Conservation (phyloP, 1,140 invertebrate species). For the Rhizoglyphus robini region DNA sequence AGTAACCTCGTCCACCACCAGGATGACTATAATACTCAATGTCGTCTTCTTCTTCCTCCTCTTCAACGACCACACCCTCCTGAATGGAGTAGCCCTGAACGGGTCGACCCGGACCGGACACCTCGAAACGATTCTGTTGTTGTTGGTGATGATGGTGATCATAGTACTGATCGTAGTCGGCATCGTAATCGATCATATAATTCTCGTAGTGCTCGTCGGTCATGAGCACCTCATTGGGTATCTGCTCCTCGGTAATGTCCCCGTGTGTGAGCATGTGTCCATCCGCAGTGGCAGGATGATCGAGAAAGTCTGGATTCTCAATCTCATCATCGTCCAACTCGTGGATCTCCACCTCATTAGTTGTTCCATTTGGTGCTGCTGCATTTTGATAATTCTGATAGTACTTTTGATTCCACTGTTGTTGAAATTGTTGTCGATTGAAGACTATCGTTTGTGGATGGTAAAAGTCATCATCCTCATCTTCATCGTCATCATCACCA, state of each 20-base stretch:
- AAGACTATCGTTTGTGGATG: too few species aligned
- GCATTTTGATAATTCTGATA: too few species aligned
- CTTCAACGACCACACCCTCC: background rate
- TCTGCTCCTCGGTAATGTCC: too few species aligned
- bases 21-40: background rate
- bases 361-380: background rate
- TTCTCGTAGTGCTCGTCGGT: constrained; percentile 1
- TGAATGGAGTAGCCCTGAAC: too few species aligned
- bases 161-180: constrained; percentile 4
- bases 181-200: background rate
- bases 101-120: too few species aligned
- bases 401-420: too few species aligned
- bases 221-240: too few species aligned
- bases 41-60: background rate
- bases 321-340: background rate
- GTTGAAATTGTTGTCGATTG: too few species aligned
- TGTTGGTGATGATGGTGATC: background rate
- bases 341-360: background rate
- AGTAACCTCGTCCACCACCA: background rate
- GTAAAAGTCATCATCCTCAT: too few species aligned
- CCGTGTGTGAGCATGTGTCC: too few species aligned
- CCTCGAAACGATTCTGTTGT: background rate
- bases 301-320: background rate
- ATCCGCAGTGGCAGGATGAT: background rate
- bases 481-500: too few species aligned